These are phyloP conservation scores for Mus pahari DNA, from an alignment of 2,113 vertebrate species.

Conservation along the genomic window DNA sequence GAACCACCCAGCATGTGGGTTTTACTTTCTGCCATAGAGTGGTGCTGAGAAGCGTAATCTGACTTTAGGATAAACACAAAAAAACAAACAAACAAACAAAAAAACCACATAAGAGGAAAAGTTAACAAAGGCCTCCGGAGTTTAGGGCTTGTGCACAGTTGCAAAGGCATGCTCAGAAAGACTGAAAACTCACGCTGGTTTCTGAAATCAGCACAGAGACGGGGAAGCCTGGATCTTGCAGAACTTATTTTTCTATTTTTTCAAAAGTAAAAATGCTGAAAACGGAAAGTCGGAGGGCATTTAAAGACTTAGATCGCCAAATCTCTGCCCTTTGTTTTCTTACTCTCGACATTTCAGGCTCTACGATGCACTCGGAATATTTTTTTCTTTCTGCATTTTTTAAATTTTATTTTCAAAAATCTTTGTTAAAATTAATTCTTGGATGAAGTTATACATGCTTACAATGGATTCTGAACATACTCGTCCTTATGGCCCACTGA, in stretches of 20 bases:
- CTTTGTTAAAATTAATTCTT: neutral
- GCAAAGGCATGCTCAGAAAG: neutral
- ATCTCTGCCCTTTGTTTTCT: neutral
- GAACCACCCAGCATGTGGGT: neutral
- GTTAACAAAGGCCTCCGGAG: neutral
- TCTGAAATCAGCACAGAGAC: neutral
- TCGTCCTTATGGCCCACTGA: neutral
- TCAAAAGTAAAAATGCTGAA: neutral
- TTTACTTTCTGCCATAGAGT: neutral
- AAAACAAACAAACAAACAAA: too few species aligned
- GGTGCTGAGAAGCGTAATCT: conserved; percentile 21
- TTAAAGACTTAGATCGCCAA: conserved; percentile 12
- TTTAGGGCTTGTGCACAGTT: neutral
- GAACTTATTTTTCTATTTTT: neutral
- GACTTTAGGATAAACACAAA: neutral
- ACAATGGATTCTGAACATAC: too few species aligned
- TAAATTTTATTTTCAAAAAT: neutral
- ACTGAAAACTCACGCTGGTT: neutral
- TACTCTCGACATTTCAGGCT: neutral
- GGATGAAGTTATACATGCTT: neutral
- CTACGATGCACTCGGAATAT: neutral
- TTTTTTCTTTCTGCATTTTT: neutral
- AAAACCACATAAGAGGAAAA: neutral
- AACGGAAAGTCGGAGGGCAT: neutral
- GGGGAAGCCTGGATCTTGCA: neutral